These are phyloP conservation scores for Boleophthalmus pectinirostris DNA, from an alignment of 2,113 vertebrate species.

Conservation along the genomic window DNA sequence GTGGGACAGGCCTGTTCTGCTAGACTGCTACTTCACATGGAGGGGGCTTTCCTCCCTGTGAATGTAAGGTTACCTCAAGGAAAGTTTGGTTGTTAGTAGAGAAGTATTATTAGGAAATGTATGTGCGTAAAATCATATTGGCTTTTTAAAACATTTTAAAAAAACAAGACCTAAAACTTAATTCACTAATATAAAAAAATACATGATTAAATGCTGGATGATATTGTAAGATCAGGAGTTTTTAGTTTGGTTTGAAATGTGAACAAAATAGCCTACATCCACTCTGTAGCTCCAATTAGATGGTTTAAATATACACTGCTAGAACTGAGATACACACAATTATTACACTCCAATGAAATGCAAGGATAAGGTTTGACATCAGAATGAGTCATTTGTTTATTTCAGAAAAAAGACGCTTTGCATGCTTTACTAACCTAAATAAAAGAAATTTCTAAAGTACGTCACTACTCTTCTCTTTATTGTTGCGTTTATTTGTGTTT, in stretches of 20 bases:
- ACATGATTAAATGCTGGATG: background rate
- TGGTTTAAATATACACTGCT: slow-evolving; percentile 24
- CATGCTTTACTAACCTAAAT: slow-evolving; percentile 14
- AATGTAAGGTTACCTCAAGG: background rate
- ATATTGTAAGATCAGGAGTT: no score
- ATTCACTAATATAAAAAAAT: background rate
- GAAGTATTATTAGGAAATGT: background rate
- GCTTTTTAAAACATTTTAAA: no score
- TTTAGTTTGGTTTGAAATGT: background rate
- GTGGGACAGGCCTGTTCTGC: slow-evolving; percentile 22
- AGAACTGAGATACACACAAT: slow-evolving; percentile 21
- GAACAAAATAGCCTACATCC: slow-evolving; percentile 4
- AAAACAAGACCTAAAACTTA: background rate
- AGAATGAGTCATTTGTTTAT: slow-evolving; percentile 28
- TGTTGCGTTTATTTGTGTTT: no score
- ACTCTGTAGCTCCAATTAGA: slow-evolving; percentile 28
- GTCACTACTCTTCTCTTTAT: background rate
- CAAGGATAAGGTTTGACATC: slow-evolving; percentile 19
- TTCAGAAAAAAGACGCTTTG: background rate
- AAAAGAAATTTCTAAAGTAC: background rate
- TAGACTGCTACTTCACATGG: slow-evolving; percentile 2
- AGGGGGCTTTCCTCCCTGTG: background rate
- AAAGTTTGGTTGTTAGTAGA: background rate
- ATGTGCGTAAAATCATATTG: background rate
- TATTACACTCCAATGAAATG: slow-evolving; percentile 27